Base-by-base conservation (phyloP, 2,113 vertebrate genomes). In the Mobula hypostoma region DNA sequence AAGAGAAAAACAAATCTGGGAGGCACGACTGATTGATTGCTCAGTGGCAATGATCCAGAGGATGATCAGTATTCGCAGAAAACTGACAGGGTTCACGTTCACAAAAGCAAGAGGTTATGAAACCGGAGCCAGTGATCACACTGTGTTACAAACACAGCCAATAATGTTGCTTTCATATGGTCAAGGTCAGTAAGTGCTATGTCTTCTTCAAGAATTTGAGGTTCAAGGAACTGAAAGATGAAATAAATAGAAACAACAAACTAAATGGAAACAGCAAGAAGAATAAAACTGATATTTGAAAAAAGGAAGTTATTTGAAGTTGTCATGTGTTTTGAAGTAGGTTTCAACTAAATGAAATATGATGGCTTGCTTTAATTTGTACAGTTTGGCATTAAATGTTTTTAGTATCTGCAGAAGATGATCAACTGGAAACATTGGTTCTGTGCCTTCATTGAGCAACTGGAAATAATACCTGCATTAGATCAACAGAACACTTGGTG, bases 1-100 rank as follows among this genome's bases (percentile, higher is more conserved):
- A 58, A 95, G 94, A 95, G 76, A 61, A 88, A 95, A 95, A 94
- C 70, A 94, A 94, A 95, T 96, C 95, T 95, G 94, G 94, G 94
- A 95, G 95, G 95, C 95, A 95, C 40, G 63, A 94, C 48, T 85
- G 80, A 94, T 94, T 0, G 56, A 1, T 58, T 95, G 21, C 6
- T 94, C 94, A 94, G 94, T 94, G 40, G 91, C 91, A 29, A 72
- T 12, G 63, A 66, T 90, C 29, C 85, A 66, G 61, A 90, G 14
- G 7, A 21, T 0, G 40, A 6, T 94, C 94, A 90, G 94, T 21
- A 94, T 66, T 6, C 74, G 19, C 94, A 94, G 94, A 92, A 94
- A 94, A 94, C 94, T 77, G 0, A 0, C 94, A 94, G 94, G 94
- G 94, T 82, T 93, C 66, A 6, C 7, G 85, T 17, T 90, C 48